Conservation (phyloP, 1,140 invertebrate genomes). For the Euglossa dilemma region DNA sequence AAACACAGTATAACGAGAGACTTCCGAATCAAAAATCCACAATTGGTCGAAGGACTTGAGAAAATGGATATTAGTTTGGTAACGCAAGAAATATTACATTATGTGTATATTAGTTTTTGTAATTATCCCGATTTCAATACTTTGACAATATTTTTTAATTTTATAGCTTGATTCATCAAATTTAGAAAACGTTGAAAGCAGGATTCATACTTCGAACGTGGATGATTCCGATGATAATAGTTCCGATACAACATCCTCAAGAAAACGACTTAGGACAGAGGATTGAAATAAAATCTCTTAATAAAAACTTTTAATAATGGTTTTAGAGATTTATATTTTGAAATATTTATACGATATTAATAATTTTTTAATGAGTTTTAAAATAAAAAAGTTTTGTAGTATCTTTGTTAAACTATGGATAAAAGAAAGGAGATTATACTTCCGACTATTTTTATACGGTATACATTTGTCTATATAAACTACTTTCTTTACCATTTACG, state of each 20-base stretch:
- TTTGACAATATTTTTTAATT: not conserved
- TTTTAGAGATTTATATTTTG: not conserved
- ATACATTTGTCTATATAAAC: not conserved
- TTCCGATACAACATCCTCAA: not conserved
- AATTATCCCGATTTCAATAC: not conserved
- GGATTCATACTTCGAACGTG: not conserved
- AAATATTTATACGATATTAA: not conserved
- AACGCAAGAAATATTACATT: conserved; percentile 36
- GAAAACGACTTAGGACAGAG: not conserved
- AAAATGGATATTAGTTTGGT: conserved; percentile 74
- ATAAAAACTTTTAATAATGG: not conserved
- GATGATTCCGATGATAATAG: not conserved
- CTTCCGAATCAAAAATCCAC: conserved; percentile 82
- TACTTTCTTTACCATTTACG: not conserved
- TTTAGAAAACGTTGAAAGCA: not conserved
- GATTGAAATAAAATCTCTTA: conserved; percentile 14
- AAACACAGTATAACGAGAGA: conserved; percentile 84
- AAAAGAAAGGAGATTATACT: not conserved
- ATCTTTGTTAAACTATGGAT: not conserved
- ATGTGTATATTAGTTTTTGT: not conserved
- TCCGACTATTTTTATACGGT: not conserved
- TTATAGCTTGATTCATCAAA: not conserved
- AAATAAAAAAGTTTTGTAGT: not conserved
- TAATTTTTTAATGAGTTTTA: not conserved
- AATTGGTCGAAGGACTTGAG: conserved; percentile 81